Conservation (phyloP, 2,888 invertebrate genomes). For the Patella caerulea region DNA sequence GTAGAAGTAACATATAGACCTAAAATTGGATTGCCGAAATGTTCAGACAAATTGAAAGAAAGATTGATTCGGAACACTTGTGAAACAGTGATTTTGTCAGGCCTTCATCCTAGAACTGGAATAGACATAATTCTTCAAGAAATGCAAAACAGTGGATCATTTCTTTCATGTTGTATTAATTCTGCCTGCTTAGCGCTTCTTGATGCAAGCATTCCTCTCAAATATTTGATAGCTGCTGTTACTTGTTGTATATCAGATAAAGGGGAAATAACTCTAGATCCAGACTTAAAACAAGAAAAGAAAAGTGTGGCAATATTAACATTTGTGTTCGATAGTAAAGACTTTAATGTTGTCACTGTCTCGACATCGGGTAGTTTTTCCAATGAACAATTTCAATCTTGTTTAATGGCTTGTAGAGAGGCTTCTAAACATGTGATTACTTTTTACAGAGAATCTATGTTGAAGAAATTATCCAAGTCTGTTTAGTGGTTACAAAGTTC, state of each 20-base stretch:
- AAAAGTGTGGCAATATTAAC: slow-evolving; percentile 53
- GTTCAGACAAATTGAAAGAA: slow-evolving; percentile 82
- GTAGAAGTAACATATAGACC: slow-evolving; percentile 85
- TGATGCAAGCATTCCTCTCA: slow-evolving; percentile 87
- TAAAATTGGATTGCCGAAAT: slow-evolving; percentile 82
- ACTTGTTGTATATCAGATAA: slow-evolving; percentile 78
- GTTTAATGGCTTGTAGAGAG: slow-evolving; percentile 47
- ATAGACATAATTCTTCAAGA: slow-evolving; percentile 88
- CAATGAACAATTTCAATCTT: slow-evolving; percentile 57
- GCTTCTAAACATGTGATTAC: slow-evolving; percentile 56
- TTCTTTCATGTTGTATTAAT: slow-evolving; percentile 86
- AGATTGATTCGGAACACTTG: slow-evolving; percentile 83
- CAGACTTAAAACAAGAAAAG: slow-evolving; percentile 73
- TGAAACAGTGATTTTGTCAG: slow-evolving; percentile 80
- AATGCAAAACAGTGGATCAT: slow-evolving; percentile 79
- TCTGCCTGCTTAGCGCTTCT: slow-evolving; percentile 86
- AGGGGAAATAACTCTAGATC: slow-evolving; percentile 79
- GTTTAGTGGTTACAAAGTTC: slow-evolving; percentile 23
- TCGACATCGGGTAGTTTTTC: slow-evolving; percentile 55
- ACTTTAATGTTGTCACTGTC: slow-evolving; percentile 55
- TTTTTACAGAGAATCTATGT: slow-evolving; percentile 60
- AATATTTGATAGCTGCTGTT: slow-evolving; percentile 85
- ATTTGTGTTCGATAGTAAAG: slow-evolving; percentile 63
- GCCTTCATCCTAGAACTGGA: slow-evolving; percentile 85
- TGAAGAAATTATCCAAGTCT: slow-evolving; percentile 56